Base-by-base conservation (phyloP, 2,113 vertebrate species). In the Cheilinus undulatus region DNA sequence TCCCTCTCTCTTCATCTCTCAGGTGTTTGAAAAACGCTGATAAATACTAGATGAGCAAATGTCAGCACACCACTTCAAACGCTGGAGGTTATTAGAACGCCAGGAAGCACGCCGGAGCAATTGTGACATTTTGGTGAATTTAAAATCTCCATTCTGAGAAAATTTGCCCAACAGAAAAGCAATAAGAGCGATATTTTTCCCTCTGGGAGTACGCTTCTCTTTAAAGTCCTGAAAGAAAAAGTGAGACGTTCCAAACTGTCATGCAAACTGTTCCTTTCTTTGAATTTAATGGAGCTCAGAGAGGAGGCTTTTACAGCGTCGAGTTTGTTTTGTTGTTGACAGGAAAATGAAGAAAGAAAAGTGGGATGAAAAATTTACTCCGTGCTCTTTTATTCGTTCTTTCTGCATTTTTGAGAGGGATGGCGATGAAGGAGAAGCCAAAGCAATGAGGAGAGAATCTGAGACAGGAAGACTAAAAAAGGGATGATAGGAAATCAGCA, bases 11-110 rank as follows among this genome's bases (percentile, higher is more conserved):
- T 60, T 81, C 53, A 62, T 48, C 49, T 73, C 75, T 59, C 60
- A 76, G 72, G 69, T 86, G 77, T 79, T 77, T 73, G 73, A 78
- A 81, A 87, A 87, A 75, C 14, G 64, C 79, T 30, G 27, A 86
- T 87, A 77, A 87, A 89, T 86, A 77, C 80, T 83, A 67, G 76
- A 88, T 91, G 75, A 86, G 75, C 45, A 43, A 68, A 78, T 61
- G 48, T 87, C 86, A 85, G 84, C 82, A 74, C 76, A 78, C 61
- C 53, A 50, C 69, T 74, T 84, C 38, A 64, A 73, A 59, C 69
- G 48, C 61, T 48, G 40, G 12, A 42, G 36, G 56, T 38, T 45
- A 50, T 86, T 85, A 28, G 60, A 64, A 66, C 26, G 8, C n/a
- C 23, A 45, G 38, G 43, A 3, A 15, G 43, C 20, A 30, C 28